Conservation (phyloP, 2,888 invertebrate genomes). For the Sphinx pinastri region DNA sequence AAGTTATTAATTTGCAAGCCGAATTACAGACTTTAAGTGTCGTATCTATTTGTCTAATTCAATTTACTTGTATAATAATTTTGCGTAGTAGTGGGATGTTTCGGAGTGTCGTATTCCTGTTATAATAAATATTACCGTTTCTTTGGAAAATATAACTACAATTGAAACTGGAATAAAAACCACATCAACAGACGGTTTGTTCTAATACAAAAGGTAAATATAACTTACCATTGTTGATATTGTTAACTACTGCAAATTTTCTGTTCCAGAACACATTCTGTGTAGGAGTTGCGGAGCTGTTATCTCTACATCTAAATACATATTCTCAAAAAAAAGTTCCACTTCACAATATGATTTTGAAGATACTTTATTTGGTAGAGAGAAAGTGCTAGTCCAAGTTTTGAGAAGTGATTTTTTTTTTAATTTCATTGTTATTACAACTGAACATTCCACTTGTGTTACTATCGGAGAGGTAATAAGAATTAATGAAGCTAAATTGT, state of each 20-base stretch:
- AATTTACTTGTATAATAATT: not conserved
- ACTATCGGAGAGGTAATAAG: constrained; percentile 60
- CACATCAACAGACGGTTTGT: constrained; percentile 31
- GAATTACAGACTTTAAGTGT: not conserved
- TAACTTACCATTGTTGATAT: not conserved
- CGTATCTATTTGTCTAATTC: not conserved
- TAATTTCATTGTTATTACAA: constrained; percentile 57
- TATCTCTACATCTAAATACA: constrained; percentile 48
- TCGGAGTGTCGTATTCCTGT: not conserved
- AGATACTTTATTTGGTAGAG: constrained; percentile 57
- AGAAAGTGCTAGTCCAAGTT: constrained; percentile 58
- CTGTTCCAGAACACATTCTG: constrained; percentile 57
- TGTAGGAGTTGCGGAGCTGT: constrained; percentile 64
- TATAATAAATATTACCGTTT: not conserved
- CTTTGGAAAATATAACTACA: constrained; percentile 15
- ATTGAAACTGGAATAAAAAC: constrained; percentile 12
- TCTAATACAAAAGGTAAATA: not conserved
- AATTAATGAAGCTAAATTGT: not conserved
- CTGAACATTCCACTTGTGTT: constrained; percentile 53
- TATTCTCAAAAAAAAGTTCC: constrained; percentile 53
- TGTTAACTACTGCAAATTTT: constrained; percentile 30
- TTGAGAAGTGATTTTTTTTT: constrained; percentile 54
- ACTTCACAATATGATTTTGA: constrained; percentile 52
- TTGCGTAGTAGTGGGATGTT: constrained; percentile 4
- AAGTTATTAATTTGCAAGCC: too few species aligned